A percentile compares a stretch with the other conserved stretches of the same genome.
phyloP scores from a whole-genome alignment of 2,797 vertebrate species.

The Cossypha polioptera region DNA sequence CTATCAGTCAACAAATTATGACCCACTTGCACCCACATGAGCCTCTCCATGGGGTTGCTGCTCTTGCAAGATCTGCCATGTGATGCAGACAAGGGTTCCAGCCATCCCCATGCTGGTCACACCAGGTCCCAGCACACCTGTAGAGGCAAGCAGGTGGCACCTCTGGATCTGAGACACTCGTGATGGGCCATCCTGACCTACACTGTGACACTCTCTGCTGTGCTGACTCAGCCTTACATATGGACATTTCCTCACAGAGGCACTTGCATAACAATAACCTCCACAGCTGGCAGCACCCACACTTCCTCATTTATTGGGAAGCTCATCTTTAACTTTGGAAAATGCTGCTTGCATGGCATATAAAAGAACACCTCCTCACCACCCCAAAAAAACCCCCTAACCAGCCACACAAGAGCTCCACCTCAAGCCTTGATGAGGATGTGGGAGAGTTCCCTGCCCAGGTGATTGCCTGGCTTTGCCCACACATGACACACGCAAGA shows the following conservation, averaged over 20 bases:
- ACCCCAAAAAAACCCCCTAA: accelerated
- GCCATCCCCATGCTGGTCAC: accelerated
- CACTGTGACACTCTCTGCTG: background rate
- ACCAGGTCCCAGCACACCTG: background rate
- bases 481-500: accelerated
- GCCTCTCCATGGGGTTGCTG: background rate
- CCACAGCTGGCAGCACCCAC: background rate
- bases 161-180: background rate
- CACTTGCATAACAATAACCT: background rate
- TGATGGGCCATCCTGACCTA: background rate
- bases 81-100: background rate
- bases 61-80: background rate
- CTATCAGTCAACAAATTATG: background rate
- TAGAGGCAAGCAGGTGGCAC: background rate
- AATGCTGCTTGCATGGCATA: background rate
- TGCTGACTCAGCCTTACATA: background rate
- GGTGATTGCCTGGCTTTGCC: background rate
- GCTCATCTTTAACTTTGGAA: background rate
- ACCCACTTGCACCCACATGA: accelerated
- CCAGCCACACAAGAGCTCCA: background rate
- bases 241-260: background rate
- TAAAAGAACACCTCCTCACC: background rate
- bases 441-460: background rate
- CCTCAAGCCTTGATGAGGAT: background rate
- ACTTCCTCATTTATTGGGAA: background rate